phyloP scores from a whole-genome alignment of 1,140 invertebrate species.

The Hydropsyche tenuis region DNA sequence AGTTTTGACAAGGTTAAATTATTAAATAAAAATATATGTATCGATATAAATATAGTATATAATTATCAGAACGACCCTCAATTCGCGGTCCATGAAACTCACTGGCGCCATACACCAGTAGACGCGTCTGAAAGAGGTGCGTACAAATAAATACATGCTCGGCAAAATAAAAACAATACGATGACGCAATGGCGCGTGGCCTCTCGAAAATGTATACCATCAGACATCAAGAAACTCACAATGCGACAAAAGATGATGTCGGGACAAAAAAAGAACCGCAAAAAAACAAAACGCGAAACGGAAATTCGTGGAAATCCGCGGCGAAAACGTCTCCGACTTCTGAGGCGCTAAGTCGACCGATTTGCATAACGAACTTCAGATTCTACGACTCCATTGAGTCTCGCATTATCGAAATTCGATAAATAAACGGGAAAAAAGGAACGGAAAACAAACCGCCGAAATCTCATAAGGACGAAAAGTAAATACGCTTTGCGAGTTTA shows the following conservation, averaged over 20 bases:
- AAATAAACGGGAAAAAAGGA: background rate
- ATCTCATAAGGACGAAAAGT: background rate
- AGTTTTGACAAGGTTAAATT: no score
- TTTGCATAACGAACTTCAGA: constrained; percentile 1
- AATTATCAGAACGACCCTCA: constrained; percentile 20
- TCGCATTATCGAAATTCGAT: constrained; percentile 5
- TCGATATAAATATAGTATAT: no score
- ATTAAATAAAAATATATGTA: no score
- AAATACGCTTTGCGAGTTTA: background rate
- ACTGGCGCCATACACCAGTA: constrained; percentile 19
- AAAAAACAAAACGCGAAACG: no score
- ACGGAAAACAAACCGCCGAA: background rate
- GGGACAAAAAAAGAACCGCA: no score
- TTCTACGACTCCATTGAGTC: background rate
- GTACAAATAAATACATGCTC: constrained; percentile 33
- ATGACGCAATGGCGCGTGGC: constrained; percentile 25
- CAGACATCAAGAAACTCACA: background rate
- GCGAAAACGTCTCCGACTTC: no score
- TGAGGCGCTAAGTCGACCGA: background rate
- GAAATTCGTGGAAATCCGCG: no score
- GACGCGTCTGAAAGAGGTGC: constrained; percentile 33
- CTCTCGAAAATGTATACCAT: background rate
- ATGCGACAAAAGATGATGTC: no score
- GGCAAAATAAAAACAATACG: constrained; percentile 33
- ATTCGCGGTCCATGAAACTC: background rate